These are phyloP conservation scores for Takifugu flavidus DNA, from an alignment of 2,113 vertebrate genomes.

Conservation along the genomic window DNA sequence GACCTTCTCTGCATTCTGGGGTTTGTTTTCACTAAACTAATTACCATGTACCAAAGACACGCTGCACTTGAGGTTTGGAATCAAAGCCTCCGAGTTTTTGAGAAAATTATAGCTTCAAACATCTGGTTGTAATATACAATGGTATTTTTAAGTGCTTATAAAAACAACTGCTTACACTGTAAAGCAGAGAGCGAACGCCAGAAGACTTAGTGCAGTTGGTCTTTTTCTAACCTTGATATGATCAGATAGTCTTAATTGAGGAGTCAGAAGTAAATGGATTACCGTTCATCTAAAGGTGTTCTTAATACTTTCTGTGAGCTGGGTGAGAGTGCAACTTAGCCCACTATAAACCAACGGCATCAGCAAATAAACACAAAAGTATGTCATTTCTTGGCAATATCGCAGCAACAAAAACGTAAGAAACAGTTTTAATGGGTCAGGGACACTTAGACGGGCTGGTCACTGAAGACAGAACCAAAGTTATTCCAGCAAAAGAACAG, in stretches of 20 bases:
- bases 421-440: slow-evolving; percentile 3
- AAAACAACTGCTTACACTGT: slow-evolving; percentile 56
- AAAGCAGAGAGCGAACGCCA: slow-evolving; percentile 11
- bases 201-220: slow-evolving; percentile 26
- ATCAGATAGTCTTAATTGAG: slow-evolving; percentile 27
- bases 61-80: slow-evolving; percentile 72
- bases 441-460: neutral
- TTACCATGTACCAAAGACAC: slow-evolving; percentile 72
- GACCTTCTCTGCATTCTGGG: slow-evolving; percentile 44
- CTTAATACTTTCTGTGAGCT: slow-evolving; percentile 33
- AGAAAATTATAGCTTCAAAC: slow-evolving; percentile 76
- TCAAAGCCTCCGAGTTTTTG: slow-evolving; percentile 56
- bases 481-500: too few species aligned
- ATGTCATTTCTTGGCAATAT: neutral
- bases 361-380: neutral
- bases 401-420: slow-evolving; percentile 1
- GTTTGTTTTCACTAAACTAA: slow-evolving; percentile 76
- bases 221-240: slow-evolving; percentile 38
- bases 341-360: neutral
- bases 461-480: too few species aligned
- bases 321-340: slow-evolving; percentile 30
- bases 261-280: slow-evolving; percentile 1
- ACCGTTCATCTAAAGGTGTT: slow-evolving; percentile 7
- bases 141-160: slow-evolving; percentile 74
- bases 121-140: slow-evolving; percentile 78